These are phyloP conservation scores for Cosmia pyralina DNA, from an alignment of 2,888 invertebrate genomes.

Conservation along the genomic window DNA sequence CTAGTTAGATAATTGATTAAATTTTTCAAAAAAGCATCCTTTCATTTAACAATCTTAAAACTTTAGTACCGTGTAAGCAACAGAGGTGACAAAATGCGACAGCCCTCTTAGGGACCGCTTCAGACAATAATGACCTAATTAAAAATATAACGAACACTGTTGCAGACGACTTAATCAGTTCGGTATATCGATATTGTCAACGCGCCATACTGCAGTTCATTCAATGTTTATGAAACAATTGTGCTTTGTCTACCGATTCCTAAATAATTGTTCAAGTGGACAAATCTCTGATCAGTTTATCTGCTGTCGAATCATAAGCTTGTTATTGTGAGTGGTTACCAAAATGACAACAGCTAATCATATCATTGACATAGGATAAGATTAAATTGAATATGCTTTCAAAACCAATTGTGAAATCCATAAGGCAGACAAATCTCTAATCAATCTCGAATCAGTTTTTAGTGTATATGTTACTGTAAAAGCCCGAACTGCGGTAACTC, in stretches of 20 bases:
- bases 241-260: not conserved
- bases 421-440: too few species aligned
- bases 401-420: constrained; percentile 6
- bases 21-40: too few species aligned
- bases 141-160: constrained; percentile 25
- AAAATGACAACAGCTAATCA: constrained; percentile 24
- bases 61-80: too few species aligned
- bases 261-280: not conserved
- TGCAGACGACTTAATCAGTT: constrained; percentile 11
- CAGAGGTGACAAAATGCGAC: too few species aligned
- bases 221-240: not conserved
- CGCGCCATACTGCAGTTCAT: not conserved
- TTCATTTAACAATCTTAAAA: too few species aligned
- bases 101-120: not conserved
- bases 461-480: too few species aligned
- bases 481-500: too few species aligned
- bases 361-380: constrained; percentile 7
- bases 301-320: not conserved
- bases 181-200: constrained; percentile 8
- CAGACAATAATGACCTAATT: constrained; percentile 33
- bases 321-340: constrained; percentile 12
- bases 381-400: not conserved
- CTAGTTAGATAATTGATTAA: too few species aligned
- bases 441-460: too few species aligned
- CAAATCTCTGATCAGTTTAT: constrained; percentile 15